These are phyloP conservation scores for Cephalopholis sonnerati DNA, from an alignment of 2,113 vertebrate species.

Conservation along the genomic window DNA sequence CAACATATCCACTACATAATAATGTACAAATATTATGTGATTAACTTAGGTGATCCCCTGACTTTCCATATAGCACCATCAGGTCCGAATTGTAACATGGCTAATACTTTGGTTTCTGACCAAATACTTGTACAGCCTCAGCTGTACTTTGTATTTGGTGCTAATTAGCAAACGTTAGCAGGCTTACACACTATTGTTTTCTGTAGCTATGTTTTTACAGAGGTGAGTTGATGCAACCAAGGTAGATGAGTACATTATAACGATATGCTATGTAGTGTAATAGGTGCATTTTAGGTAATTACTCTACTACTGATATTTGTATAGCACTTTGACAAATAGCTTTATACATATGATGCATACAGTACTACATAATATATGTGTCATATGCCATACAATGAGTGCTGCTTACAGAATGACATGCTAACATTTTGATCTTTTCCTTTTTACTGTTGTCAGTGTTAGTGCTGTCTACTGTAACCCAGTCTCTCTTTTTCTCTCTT, in stretches of 20 bases:
- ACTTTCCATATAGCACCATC: background rate
- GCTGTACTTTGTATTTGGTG: background rate
- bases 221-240: background rate
- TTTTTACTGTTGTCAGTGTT: background rate
- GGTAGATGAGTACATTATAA: background rate
- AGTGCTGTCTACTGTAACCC: background rate
- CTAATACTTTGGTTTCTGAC: background rate
- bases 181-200: background rate
- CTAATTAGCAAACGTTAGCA: background rate
- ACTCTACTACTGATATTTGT: background rate
- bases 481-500: slow-evolving; percentile 12
- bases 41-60: background rate
- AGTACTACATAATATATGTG: background rate
- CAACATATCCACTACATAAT: too few relatives aligned
- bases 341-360: background rate
- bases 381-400: background rate
- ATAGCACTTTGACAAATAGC: background rate
- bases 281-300: slow-evolving; percentile 1
- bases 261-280: background rate
- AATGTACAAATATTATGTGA: too few relatives aligned
- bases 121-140: background rate
- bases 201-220: background rate
- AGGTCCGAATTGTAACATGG: background rate
- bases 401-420: background rate
- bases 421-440: background rate